Evolutionary conservation across 2,888 invertebrate species (phyloP), one percentile per base, ranked within the genome.

Genomic region (Lasioglossum vierecki): DNA sequence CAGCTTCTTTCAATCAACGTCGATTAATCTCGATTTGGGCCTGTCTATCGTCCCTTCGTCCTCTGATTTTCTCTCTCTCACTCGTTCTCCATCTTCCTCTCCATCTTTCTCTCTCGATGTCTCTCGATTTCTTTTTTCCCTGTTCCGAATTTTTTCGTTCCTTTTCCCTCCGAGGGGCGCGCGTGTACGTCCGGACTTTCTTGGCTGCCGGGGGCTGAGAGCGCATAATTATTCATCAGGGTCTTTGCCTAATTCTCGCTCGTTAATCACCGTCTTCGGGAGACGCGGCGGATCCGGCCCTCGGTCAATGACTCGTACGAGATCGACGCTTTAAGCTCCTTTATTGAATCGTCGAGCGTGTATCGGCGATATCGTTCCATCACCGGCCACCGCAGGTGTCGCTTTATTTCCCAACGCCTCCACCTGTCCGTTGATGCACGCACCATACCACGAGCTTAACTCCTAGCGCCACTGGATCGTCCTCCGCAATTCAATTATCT

Each of bases 1-100:
- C 85, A 82, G 81, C 88, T 89, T 89, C 90, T 90, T 91, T 91
- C 91, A 90, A 92, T 92, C 92, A 91, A 90, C 88, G 89, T 91
- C 92, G 91, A 92, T 92, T 92, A 92, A 92, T 92, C 92, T 92
- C 92, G 90, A 92, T 92, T 92, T 91, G 84, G 63, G 41, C 86
- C 82, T 75, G 84, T 84, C 85, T 82, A 70, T 81, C 73, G 70
- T 76, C 76, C 73, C 70, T 79, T 71, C 76, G 49, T 68, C 66
- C 80, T 1, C 13, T 39, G 30, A 60, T 35, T 39, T 68, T 22
- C 15, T 66, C 26, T 63, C 13, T 63, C 60, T 63, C 5, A 13
- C 60, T 11, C 26, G 5, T 1, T 11, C 11, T 44, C 4, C 9
- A 44, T 44, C 44, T 13, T 13, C 44, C 4, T 15, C 26, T 6